Evolutionary conservation across 2,888 invertebrate species (phyloP).

Genomic region (Pecten maximus): DNA sequence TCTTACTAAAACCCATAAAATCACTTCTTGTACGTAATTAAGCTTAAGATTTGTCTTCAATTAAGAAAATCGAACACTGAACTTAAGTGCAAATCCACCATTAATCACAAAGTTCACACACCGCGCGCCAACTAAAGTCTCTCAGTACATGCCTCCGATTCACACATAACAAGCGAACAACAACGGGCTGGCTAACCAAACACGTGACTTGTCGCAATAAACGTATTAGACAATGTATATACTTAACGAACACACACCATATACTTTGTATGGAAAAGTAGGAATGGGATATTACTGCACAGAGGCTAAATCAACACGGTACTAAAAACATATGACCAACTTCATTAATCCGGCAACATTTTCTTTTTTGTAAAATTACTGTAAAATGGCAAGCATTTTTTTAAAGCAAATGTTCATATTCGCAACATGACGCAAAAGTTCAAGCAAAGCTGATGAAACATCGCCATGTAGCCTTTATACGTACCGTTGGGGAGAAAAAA

Average conservation of each 20-base stretch:
- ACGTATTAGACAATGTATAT: neutral
- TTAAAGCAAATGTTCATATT: neutral
- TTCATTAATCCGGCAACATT: neutral
- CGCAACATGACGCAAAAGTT: no score
- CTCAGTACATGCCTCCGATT: neutral
- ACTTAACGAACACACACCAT: neutral
- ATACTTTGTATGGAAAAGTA: neutral
- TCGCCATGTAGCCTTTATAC: no score
- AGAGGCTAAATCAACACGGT: neutral
- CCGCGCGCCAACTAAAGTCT: constrained; percentile 11
- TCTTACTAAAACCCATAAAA: constrained; percentile 31
- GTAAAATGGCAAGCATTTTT: neutral
- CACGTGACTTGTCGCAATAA: constrained; percentile 1
- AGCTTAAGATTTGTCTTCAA: constrained; percentile 32
- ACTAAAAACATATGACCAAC: no score
- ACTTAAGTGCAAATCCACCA: neutral
- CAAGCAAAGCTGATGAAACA: no score
- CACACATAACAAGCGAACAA: neutral
- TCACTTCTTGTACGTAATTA: constrained; percentile 33
- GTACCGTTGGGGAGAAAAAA: no score
- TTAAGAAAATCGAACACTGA: constrained; percentile 35
- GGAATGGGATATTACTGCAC: neutral
- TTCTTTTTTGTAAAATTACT: neutral
- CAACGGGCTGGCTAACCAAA: neutral
- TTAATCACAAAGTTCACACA: constrained; percentile 33